phyloP scores from a whole-genome alignment of 2,888 invertebrate genomes.

The Lochmaea crataegi region DNA sequence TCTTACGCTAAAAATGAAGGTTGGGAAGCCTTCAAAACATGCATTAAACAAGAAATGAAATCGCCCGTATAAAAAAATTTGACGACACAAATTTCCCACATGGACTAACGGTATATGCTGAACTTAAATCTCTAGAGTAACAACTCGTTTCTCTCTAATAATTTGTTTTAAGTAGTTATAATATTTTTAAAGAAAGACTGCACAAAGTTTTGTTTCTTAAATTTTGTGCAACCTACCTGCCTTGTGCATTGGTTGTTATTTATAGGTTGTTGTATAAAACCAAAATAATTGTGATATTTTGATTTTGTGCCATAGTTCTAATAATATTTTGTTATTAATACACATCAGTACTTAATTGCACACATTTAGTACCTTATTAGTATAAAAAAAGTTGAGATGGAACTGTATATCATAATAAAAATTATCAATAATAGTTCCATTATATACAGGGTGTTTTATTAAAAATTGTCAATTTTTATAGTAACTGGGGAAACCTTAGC shows the following conservation, averaged over 20 bases:
- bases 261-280: conserved; percentile 9
- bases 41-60: conserved; percentile 44
- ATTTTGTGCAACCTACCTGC: not conserved
- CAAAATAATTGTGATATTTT: conserved; percentile 32
- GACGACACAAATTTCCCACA: not conserved
- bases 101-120: not conserved
- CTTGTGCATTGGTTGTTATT: conserved; percentile 5
- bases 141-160: not conserved
- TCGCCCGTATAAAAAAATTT: conserved; percentile 30
- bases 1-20: conserved; percentile 89
- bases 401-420: not conserved
- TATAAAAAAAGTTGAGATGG: not conserved
- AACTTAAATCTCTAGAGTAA: not conserved
- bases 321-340: conserved; percentile 14
- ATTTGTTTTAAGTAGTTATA: not conserved
- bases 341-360: conserved; percentile 10
- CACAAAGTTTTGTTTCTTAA: not conserved
- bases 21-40: conserved; percentile 79
- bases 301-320: conserved; percentile 27
- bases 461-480: not conserved
- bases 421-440: not conserved
- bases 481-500: too few species aligned
- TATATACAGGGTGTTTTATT: too few species aligned
- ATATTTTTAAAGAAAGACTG: not conserved
- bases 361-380: conserved; percentile 13